Evolutionary conservation across 2,797 vertebrate genomes (phyloP).

Genomic region (Chiropotes sagulatus): DNA sequence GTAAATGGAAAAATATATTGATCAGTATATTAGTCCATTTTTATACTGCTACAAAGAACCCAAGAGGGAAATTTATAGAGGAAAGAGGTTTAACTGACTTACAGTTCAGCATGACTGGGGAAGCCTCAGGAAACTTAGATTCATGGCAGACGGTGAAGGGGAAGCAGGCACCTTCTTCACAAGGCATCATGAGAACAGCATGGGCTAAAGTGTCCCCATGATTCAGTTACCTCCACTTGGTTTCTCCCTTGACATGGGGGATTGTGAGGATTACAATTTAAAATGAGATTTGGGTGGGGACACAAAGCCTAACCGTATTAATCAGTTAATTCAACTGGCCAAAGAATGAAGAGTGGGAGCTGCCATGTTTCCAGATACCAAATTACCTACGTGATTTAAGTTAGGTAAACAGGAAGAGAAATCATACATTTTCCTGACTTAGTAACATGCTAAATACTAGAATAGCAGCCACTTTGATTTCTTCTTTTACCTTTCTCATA

Average conservation of each 20-base stretch:
- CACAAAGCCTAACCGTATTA: neutral
- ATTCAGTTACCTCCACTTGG: too few species aligned
- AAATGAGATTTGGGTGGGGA: neutral
- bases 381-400: neutral
- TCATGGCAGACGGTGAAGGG: too few species aligned
- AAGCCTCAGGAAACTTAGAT: too few species aligned
- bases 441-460: neutral
- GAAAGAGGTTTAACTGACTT: too few species aligned
- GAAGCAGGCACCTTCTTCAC: too few species aligned
- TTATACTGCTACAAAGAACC: too few species aligned
- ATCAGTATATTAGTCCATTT: neutral
- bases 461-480: neutral
- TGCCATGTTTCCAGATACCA: neutral
- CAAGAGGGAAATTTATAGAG: too few species aligned
- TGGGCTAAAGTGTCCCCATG: too few species aligned
- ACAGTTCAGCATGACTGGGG: too few species aligned
- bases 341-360: neutral
- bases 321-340: neutral
- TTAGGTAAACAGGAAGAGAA: neutral
- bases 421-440: neutral
- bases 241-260: too few species aligned
- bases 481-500: neutral
- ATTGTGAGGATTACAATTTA: too few species aligned
- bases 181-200: too few species aligned
- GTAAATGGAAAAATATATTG: neutral